Evolutionary conservation across 2,888 invertebrate genomes (phyloP), one percentile per base, ranked within the genome.

Genomic region (Acleris cristana): DNA sequence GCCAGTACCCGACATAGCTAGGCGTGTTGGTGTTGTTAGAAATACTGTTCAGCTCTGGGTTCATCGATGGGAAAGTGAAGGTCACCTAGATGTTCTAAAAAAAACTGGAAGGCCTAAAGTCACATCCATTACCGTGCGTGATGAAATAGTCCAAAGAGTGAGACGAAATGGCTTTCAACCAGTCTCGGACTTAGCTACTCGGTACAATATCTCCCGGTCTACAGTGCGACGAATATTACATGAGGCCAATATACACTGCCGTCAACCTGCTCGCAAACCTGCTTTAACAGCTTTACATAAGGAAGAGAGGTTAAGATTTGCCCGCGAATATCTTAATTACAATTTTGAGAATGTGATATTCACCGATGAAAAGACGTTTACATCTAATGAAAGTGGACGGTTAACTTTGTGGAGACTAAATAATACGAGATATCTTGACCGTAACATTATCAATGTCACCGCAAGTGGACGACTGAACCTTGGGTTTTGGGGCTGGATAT

Each of bases 1-100:
- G 45, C 45, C n/a, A 45, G 45, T 45, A 45, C 45, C 45, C 45
- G 45, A 45, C 45, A 45, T n/a, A 45, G 45, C 45, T 45, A 45
- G 45, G 45, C 45, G 45, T 45, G n/a, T 16, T 45, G 45, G 45
- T 45, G 45, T 45, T 45, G 45, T 6, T 45, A 0, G 45, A 45
- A 45, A n/a, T 45, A 45, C 45, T 45, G 45, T 45, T 45, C 0
- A 45, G 45, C 45, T 45, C 45, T 45, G 45, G 45, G 45, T 45
- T n/a, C 45, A 45, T 45, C 45, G 45, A 45, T 45, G 45, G n/a
- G 45, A 45, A 45, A 45, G 45, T 45, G 45, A 45, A 45, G 6
- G 45, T 45, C 45, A 45, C 45, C 45, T 45, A 45, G n/a, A 45
- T 45, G 45, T 45, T 45, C n/a, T 45, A 45, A 45, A 45, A 44